phyloP scores from a whole-genome alignment of 2,888 invertebrate genomes.

The Dasypolia templi region DNA sequence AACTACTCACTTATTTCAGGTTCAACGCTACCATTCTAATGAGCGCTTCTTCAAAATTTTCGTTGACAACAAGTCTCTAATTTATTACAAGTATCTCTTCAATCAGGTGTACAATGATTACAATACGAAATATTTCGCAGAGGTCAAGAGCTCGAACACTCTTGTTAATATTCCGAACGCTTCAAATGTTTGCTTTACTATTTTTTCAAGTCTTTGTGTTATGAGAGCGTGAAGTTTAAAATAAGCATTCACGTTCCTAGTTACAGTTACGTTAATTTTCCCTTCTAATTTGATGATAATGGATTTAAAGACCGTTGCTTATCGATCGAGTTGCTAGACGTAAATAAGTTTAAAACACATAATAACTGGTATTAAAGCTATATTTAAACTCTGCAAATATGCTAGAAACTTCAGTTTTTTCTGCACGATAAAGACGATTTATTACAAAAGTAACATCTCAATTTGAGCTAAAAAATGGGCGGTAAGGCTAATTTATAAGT shows the following conservation, averaged over 20 bases:
- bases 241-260: constrained; percentile 25
- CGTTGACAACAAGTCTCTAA: constrained; percentile 55
- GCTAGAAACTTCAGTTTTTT: background rate
- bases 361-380: constrained; percentile 15
- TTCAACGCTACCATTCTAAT: constrained; percentile 42
- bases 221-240: constrained; percentile 45
- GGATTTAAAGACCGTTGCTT: constrained; percentile 2
- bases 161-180: constrained; percentile 48
- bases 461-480: constrained; percentile 57
- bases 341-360: constrained; percentile 10
- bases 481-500: constrained; percentile 60
- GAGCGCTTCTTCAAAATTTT: constrained; percentile 40
- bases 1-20: constrained; percentile 26
- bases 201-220: constrained; percentile 55
- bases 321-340: background rate
- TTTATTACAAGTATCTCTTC: constrained; percentile 58
- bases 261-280: constrained; percentile 34
- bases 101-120: constrained; percentile 59
- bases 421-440: constrained; percentile 35
- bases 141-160: constrained; percentile 64
- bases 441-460: constrained; percentile 58
- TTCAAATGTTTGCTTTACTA: constrained; percentile 55
- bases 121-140: constrained; percentile 66
- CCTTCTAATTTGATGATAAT: constrained; percentile 37
- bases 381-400: constrained; percentile 5